Percentiles rank a stretch among this genome's conserved stretches.
Conservation (phyloP, 2,113 vertebrate species). For the Hydrochoerus hydrochaeris region DNA sequence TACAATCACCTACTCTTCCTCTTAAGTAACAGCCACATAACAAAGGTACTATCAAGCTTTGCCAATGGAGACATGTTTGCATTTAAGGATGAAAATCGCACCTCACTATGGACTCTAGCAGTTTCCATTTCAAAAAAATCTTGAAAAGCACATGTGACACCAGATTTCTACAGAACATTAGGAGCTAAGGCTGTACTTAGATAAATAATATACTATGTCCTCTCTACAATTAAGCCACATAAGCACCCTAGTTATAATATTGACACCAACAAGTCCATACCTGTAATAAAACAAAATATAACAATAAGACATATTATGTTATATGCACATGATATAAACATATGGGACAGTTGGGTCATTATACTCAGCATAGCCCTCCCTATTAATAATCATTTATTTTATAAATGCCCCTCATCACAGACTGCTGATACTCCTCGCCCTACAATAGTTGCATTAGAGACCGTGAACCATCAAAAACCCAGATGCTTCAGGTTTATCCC, state of each 20-base stretch:
- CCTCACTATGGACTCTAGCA: not conserved
- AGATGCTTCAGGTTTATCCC: not conserved
- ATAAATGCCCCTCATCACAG: not conserved
- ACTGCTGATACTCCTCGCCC: not conserved
- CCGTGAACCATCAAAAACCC: accelerated
- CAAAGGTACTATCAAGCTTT: not conserved
- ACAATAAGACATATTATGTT: not conserved
- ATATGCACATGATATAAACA: not conserved
- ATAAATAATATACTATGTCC: not conserved
- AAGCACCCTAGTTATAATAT: not conserved
- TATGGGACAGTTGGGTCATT: not conserved
- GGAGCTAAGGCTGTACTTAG: not conserved
- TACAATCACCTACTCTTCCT: not conserved
- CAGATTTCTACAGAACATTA: not conserved
- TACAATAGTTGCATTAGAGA: not conserved
- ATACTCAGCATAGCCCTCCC: not conserved
- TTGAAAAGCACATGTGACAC: not conserved
- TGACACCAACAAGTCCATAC: not conserved
- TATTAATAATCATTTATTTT: not conserved
- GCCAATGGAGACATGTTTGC: not conserved
- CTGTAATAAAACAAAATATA: not conserved
- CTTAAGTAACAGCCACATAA: not conserved
- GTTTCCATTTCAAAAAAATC: not conserved
- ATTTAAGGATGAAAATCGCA: slow-evolving; percentile 31
- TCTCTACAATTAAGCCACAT: not conserved